Evolutionary conservation across 2,113 vertebrate species (phyloP).

Genomic region (Pituophis catenifer): DNA sequence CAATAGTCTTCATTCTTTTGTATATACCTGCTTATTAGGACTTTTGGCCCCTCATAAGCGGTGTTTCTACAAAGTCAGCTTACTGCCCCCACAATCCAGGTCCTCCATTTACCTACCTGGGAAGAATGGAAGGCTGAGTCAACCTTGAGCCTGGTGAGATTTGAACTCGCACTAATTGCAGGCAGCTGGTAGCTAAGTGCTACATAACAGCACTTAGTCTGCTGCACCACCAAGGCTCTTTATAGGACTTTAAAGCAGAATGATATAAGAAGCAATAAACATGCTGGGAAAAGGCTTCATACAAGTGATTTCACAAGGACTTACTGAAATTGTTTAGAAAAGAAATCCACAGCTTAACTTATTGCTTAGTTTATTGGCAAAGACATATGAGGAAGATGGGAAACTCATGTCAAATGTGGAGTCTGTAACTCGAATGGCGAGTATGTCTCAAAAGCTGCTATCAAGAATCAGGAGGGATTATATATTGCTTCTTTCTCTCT

Average conservation of each 20-base stretch:
- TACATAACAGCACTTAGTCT: too few species aligned
- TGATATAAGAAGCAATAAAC: not conserved
- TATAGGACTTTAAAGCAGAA: not conserved
- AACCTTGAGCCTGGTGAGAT: too few species aligned
- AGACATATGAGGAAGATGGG: not conserved
- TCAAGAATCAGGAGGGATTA: conserved; percentile 37
- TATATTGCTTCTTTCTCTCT: conserved; percentile 4
- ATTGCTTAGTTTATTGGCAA: not conserved
- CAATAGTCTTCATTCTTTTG: too few species aligned
- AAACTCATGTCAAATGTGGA: not conserved
- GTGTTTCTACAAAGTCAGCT: too few species aligned
- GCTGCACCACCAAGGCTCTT: too few species aligned
- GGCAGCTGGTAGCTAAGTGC: too few species aligned
- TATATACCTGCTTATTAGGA: too few species aligned
- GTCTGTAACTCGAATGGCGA: not conserved
- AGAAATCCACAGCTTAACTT: not conserved
- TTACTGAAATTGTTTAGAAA: conserved; percentile 35
- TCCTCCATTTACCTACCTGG: too few species aligned
- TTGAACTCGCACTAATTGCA: too few species aligned
- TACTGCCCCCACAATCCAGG: too few species aligned
- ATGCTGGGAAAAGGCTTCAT: not conserved
- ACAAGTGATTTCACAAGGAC: not conserved
- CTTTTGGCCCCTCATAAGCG: too few species aligned
- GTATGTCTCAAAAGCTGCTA: not conserved
- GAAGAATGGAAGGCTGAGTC: too few species aligned